These are phyloP conservation scores for Drosophila paulistorum DNA, from an alignment of 1,140 invertebrate species.

Conservation along the genomic window DNA sequence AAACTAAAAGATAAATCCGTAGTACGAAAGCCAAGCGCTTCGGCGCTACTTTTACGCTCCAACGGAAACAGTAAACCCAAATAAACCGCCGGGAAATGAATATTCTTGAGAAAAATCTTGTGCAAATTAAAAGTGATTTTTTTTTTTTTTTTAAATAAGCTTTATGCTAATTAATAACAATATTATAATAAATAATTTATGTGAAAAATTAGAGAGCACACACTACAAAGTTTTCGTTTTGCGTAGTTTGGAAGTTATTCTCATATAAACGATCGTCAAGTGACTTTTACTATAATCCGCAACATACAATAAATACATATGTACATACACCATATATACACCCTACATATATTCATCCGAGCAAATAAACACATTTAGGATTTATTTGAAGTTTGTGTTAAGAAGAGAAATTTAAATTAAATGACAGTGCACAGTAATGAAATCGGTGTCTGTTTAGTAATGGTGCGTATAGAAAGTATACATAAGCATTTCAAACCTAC, in stretches of 20 bases:
- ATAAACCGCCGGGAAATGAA: slow-evolving; percentile 46
- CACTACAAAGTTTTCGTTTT: neutral
- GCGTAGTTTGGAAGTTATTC: slow-evolving; percentile 29
- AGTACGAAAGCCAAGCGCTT: neutral
- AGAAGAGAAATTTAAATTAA: slow-evolving; percentile 74
- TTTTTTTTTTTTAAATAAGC: neutral
- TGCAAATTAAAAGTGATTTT: neutral
- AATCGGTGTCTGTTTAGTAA: slow-evolving; percentile 83
- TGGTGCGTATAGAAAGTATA: slow-evolving; percentile 67
- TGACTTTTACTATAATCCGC: slow-evolving; percentile 23
- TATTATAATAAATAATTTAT: neutral
- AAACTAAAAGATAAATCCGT: slow-evolving; percentile 7
- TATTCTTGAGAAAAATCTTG: slow-evolving; percentile 19
- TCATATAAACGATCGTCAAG: slow-evolving; percentile 23
- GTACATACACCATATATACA: too few relatives aligned
- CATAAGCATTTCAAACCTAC: neutral
- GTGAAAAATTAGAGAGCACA: neutral
- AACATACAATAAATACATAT: neutral
- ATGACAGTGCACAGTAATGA: slow-evolving; percentile 83
- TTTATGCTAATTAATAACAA: neutral
- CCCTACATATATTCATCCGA: too few relatives aligned
- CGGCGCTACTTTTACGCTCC: slow-evolving; percentile 2
- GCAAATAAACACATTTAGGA: slow-evolving; percentile 42
- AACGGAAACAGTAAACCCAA: neutral
- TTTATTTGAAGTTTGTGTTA: slow-evolving; percentile 67